Evolutionary conservation across 2,888 invertebrate species (phyloP), one percentile per base, ranked within the genome.

Genomic region (Miltochrista miniata): DNA sequence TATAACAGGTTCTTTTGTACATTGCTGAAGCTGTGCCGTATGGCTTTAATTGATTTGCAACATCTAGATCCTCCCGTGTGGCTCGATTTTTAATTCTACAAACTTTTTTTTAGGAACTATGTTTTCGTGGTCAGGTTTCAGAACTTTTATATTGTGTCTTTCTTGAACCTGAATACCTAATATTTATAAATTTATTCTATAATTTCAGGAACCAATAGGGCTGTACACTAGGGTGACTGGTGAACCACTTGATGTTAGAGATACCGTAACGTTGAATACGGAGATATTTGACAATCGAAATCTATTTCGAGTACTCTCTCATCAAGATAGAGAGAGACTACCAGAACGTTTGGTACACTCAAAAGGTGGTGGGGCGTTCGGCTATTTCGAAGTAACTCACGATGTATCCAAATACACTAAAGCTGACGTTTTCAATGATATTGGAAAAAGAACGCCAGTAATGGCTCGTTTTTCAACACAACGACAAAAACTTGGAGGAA

Each of bases 391-490:
- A 29, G 47, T 48, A 41, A 48, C 47, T 4, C 35, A 48, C 7
- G 47, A 48, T 41, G 47, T 48, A 10, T 41, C 47, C 1, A 36
- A 29, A 7, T 48, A 48, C n/a, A 48, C 40, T 7, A 41, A 41
- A 41, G 47, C 47, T 1, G 36, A 48, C 9, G 47, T 48, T 13
- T 48, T 15, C 8, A 48, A 48, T n/a, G 47, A 30, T 10, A 48
- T 48, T 15, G 47, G 47, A 4, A 48, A 48, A 30, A 48, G 35
- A 41, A 48, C 47, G 15, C 47, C 47, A 1, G 40, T 41, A n/a
- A 41, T 48, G 47, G 47, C 47, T 9, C 34, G 47, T 15, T 48
- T 48, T 41, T 48, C 47, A 12, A 41, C 47, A 29, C 41, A 48
- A 8, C 35, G 40, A 41, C 47, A 48, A 36, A 48, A 48, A n/a